Evolutionary conservation across 1,140 invertebrate genomes (phyloP), one percentile per base, ranked within the genome.

Genomic region (Zaprionus camerounensis): DNA sequence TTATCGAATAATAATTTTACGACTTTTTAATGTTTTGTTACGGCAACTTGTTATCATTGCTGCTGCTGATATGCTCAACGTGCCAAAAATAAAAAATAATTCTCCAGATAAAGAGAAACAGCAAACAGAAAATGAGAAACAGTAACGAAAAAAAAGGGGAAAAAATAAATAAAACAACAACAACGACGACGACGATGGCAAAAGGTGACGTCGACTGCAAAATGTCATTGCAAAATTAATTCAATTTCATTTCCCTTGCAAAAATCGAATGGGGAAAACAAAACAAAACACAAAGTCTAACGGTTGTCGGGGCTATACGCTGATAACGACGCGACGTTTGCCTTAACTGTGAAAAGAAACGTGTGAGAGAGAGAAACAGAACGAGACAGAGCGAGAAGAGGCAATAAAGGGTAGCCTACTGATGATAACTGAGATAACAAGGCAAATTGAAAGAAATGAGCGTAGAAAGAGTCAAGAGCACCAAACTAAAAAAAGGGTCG

Each of bases 201-300:
- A 24, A 55, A 66, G 51, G 49, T 53, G 41, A 46, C 22, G 7
- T 31, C 56, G 26, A 1, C 62, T 31, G 57, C 36, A 46, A 78
- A 84, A 69, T 78, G 78, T 79, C 82, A 81, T 55, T 82, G 81
- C 57, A 66, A 79, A 76, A 68, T 80, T 49, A 69, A 82, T 82
- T 87, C 64, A 72, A 51, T 75, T 62, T 69, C 31, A 68, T 71
- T 76, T 76, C 57, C 56, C 49, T 44, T 71, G 68, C 58, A 77
- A 67, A 67, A 38, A 58, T 28, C 22, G 71, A 31, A 74, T 12
- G 26, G n/a, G 31, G 49, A 66, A 56, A 77, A 44, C 55, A 51
- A 79, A 26, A 63, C 22, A 59, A 6, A 24, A 17, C 41, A 20
- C 22, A 56, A 20, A 65, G n/a, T 15, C 22, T 62, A 44, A 15